phyloP scores from a whole-genome alignment of 2,888 invertebrate species.

The Plemyria rubiginata region DNA sequence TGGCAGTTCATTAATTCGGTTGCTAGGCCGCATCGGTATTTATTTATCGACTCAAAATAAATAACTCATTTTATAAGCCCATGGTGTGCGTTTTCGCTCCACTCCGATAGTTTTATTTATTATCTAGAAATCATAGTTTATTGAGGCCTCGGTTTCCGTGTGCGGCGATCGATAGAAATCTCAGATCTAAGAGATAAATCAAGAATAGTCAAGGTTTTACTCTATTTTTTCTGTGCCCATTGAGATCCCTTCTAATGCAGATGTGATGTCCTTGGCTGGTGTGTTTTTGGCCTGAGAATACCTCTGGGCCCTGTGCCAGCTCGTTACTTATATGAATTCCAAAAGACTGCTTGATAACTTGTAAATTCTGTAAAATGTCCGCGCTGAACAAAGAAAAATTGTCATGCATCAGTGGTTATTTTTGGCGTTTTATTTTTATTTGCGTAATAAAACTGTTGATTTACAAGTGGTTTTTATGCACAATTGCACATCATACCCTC shows the following conservation, averaged over 20 bases:
- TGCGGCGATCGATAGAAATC: conserved; percentile 22
- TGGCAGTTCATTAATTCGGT: conserved; percentile 2
- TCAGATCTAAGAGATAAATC: conserved; percentile 23
- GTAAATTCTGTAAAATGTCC: conserved; percentile 25
- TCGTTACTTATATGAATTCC: conserved; percentile 20
- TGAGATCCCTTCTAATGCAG: conserved; percentile 27
- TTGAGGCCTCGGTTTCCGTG: conserved; percentile 23
- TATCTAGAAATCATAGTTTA: conserved; percentile 28
- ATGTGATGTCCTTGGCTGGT: conserved; percentile 14
- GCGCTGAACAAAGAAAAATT: conserved; percentile 32
- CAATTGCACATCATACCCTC: conserved; percentile 53
- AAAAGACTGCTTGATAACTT: conserved; percentile 12
- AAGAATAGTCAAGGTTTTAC: conserved; percentile 22
- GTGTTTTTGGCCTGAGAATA: conserved; percentile 10
- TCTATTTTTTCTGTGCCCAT: conserved; percentile 22
- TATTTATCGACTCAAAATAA: conserved; percentile 3
- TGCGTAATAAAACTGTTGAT: conserved; percentile 46
- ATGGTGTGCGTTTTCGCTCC: conserved; percentile 19
- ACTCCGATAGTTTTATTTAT: conserved; percentile 27
- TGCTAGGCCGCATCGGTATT: conserved; percentile 1
- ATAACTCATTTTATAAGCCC: conserved; percentile 15
- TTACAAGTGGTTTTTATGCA: conserved; percentile 43
- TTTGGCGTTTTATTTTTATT: conserved; percentile 41
- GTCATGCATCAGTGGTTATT: conserved; percentile 37
- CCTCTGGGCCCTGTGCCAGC: conserved; percentile 18